Base-by-base conservation (phyloP, 1,140 invertebrate species). In the Trichonephila inaurata region DNA sequence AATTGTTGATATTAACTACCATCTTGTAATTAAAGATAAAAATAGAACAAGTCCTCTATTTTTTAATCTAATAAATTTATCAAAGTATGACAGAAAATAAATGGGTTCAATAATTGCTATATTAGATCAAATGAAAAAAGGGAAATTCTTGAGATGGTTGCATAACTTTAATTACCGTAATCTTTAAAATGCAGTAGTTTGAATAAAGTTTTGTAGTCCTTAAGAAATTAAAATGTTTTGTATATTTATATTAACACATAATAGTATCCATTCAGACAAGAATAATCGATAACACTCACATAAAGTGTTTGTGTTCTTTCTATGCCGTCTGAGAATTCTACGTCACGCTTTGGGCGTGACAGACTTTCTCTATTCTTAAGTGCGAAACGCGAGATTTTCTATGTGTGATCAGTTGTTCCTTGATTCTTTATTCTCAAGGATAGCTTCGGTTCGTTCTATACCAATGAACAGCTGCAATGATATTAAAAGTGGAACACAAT, bases 321-420 rank as follows among this genome's bases (percentile, higher is more conserved):
- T 12, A 24, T 69, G n/a, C 69, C 69, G 69, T 77, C 72, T 77
- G 14, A 33, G 72, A 33, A 77, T 77, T 77, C 28, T 77, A 40
- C 72, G 72, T 77, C 72, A 77, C 72, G 72, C 72, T 77, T 77
- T 77, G 72, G 72, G 72, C 33, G 72, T 77, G 72, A 77, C 72
- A 77, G 28, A 77, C 24, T 77, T 77, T 33, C 72, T 77, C 16
- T 40, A 7, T 14, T 77, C 72, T 2, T 40, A 33, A 40, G 72
- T 33, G 72, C 19, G 28, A 64, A 64, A 64, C 18, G 21, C 21
- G 62, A 77, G 72, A 77, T 28, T 18, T 77, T 33, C 18, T 33
- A 77, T 77, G 72, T 77, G 18, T 77, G 72, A 77, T 77, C 72
- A 77, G 72, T 40, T 77, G 72, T 28, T 40, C 33, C 33, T 77